Percentiles rank a stretch among this genome's conserved stretches.
Evolutionary conservation across 2,113 vertebrate species (phyloP).

Genomic region (Bombycilla garrulus): DNA sequence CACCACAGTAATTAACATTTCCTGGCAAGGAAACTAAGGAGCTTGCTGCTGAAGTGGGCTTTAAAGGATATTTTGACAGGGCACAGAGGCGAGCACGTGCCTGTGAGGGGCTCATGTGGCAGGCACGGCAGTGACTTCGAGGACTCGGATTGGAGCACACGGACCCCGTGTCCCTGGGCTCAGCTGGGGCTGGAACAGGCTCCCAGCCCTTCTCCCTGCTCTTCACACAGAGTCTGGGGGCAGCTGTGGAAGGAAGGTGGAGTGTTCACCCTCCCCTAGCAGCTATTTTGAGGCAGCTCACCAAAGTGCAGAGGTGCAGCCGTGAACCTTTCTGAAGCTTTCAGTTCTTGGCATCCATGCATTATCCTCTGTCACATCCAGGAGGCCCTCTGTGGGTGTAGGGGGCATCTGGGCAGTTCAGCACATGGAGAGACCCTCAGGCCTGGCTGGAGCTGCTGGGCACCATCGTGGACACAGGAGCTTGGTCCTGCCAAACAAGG

Average conservation of each 20-base stretch:
- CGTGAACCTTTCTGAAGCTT: background rate
- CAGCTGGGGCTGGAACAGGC: background rate
- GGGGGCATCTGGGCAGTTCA: background rate
- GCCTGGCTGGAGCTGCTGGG: background rate
- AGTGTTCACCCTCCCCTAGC: accelerated
- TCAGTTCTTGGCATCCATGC: background rate
- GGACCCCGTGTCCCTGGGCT: accelerated
- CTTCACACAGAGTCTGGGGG: background rate
- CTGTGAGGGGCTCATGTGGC: background rate
- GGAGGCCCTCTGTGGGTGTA: too few species aligned
- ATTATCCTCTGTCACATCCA: background rate
- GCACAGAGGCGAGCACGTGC: background rate
- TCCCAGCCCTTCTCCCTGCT: background rate
- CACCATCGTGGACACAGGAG: background rate
- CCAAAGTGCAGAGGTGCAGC: too few species aligned
- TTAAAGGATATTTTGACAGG: constrained; percentile 38
- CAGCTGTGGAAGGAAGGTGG: background rate
- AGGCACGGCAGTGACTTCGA: background rate
- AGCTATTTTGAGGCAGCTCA: background rate
- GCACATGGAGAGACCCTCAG: background rate
- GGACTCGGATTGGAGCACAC: background rate
- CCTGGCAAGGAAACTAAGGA: constrained; percentile 36
- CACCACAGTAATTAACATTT: constrained; percentile 57
- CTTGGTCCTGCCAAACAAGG: background rate
- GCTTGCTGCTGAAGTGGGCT: constrained; percentile 12